These are phyloP conservation scores for Lutjanus argentimaculatus DNA, from an alignment of 2,797 vertebrate species.

Conservation along the genomic window DNA sequence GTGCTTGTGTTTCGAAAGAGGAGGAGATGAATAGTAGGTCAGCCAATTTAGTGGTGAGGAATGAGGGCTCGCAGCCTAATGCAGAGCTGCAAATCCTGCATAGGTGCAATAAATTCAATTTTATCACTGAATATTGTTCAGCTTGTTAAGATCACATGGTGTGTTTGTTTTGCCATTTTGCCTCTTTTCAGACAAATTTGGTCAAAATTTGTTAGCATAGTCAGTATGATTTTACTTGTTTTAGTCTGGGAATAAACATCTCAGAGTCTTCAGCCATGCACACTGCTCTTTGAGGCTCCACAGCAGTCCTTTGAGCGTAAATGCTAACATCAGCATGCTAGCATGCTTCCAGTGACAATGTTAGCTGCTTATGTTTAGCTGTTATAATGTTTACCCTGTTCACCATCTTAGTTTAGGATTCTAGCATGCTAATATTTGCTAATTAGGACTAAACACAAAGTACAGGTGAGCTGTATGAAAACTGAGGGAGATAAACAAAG, in stretches of 20 bases:
- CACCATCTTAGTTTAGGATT: too few relatives aligned
- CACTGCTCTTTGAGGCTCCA: neutral
- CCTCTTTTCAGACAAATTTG: slow-evolving; percentile 1
- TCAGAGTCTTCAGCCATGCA: neutral
- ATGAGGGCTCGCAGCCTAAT: slow-evolving; percentile 37
- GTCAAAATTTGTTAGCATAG: neutral
- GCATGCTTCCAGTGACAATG: neutral
- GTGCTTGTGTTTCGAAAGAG: slow-evolving; percentile 44
- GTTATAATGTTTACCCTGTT: neutral
- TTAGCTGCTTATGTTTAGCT: neutral
- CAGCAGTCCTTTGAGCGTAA: neutral
- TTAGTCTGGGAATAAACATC: too few relatives aligned
- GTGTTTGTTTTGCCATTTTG: slow-evolving; percentile 2
- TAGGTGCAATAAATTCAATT: slow-evolving; percentile 34
- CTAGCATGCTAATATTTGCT: too few relatives aligned
- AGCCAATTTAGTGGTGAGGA: slow-evolving; percentile 38
- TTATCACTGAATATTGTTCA: slow-evolving; percentile 25
- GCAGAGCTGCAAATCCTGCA: neutral
- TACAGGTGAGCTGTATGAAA: neutral
- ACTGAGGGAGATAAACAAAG: neutral
- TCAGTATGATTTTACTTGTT: neutral
- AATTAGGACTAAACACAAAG: neutral
- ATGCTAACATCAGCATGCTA: neutral
- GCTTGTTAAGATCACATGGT: neutral
- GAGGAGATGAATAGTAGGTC: slow-evolving; percentile 57